A percentile compares a stretch with the other conserved stretches of the same genome.
These are phyloP conservation scores for Dolichotis patagonum DNA, from an alignment of 2,113 vertebrate genomes.

Conservation along the genomic window DNA sequence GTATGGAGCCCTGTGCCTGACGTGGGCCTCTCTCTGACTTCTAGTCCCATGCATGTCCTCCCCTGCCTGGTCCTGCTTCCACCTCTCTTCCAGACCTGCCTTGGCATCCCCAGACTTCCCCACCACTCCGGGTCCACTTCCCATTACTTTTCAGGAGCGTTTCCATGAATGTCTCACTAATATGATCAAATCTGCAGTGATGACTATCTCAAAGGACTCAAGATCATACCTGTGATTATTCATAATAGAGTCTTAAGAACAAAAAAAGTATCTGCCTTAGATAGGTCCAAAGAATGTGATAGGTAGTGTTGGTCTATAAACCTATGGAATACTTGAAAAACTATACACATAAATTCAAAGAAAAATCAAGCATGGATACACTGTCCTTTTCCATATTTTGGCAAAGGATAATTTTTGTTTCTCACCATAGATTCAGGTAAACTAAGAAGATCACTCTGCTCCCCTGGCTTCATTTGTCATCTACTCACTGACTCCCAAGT, in stretches of 20 bases:
- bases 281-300: neutral
- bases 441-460: neutral
- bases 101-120: neutral
- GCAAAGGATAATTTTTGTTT: neutral
- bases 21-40: neutral
- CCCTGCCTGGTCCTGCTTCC: neutral
- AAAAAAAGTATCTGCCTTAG: neutral
- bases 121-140: too few relatives aligned
- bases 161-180: too few relatives aligned
- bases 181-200: neutral
- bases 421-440: neutral
- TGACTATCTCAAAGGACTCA: neutral
- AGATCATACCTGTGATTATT: neutral
- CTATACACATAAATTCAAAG: neutral
- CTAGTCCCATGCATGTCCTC: fast-evolving
- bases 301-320: neutral
- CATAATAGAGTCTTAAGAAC: neutral
- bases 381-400: neutral
- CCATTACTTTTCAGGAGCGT: neutral
- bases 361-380: neutral
- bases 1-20: fast-evolving
- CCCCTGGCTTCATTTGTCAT: neutral
- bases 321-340: neutral
- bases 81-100: neutral
- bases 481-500: neutral